Evolutionary conservation across 2,888 invertebrate genomes (phyloP).

Genomic region (Troides aeacus): DNA sequence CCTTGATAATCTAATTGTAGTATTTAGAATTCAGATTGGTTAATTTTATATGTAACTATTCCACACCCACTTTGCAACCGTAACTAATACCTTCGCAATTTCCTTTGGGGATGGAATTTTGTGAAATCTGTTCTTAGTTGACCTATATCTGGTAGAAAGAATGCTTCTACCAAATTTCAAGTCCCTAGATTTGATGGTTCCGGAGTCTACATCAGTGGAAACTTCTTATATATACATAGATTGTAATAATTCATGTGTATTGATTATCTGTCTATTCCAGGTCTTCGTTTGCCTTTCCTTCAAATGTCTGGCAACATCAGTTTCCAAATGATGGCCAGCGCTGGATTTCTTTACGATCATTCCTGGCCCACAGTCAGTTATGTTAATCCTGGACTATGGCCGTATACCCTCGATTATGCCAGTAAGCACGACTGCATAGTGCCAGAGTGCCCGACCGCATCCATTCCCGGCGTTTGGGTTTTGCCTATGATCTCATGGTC

Average conservation of each 20-base stretch:
- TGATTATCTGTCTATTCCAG: slow-evolving; percentile 41
- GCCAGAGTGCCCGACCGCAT: slow-evolving; percentile 78
- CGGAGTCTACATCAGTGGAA: no score
- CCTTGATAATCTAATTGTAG: no score
- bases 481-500: slow-evolving; percentile 82
- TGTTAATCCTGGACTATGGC: slow-evolving; percentile 79
- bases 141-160: no score
- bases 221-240: no score
- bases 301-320: slow-evolving; percentile 79
- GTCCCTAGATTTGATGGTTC: no score
- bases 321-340: slow-evolving; percentile 76
- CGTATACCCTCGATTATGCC: slow-evolving; percentile 83
- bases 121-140: no score
- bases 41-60: no score
- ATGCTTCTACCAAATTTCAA: no score
- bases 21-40: no score
- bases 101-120: no score
- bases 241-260: neutral
- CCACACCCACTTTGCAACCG: no score
- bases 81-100: no score
- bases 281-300: slow-evolving; percentile 78
- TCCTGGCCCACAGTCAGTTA: slow-evolving; percentile 78
- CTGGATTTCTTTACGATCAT: slow-evolving; percentile 80
- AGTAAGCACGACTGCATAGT: slow-evolving; percentile 79
- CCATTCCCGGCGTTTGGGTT: slow-evolving; percentile 83